phyloP scores from a whole-genome alignment of 1,140 invertebrate species.

The Eufriesea mexicana region DNA sequence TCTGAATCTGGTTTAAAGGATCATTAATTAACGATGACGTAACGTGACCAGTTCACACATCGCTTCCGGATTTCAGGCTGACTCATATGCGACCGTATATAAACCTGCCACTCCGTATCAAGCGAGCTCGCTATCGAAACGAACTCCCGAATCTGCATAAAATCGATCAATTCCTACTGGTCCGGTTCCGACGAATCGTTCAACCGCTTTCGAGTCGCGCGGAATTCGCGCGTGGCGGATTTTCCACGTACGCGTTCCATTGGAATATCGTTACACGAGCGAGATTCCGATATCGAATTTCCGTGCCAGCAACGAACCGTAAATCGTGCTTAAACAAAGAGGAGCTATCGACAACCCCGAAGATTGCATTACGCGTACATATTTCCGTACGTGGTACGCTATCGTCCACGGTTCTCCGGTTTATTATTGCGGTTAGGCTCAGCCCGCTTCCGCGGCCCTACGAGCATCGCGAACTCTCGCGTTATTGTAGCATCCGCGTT shows the following conservation, averaged over 20 bases:
- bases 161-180: neutral
- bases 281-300: neutral
- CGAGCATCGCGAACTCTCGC: slow-evolving; percentile 38
- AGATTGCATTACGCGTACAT: slow-evolving; percentile 15
- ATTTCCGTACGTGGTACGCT: slow-evolving; percentile 21
- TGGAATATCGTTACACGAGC: neutral
- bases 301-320: neutral
- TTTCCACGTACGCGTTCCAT: neutral
- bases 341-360: slow-evolving; percentile 8
- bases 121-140: neutral
- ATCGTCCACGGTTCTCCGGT: slow-evolving; percentile 36
- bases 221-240: too few relatives aligned
- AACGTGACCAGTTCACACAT: slow-evolving; percentile 33
- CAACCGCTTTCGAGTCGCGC: too few relatives aligned
- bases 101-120: slow-evolving; percentile 13
- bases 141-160: neutral
- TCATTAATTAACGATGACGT: slow-evolving; percentile 49
- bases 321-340: slow-evolving; percentile 6
- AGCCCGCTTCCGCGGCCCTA: slow-evolving; percentile 40
- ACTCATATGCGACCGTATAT: slow-evolving; percentile 33
- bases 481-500: slow-evolving; percentile 55
- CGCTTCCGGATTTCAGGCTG: slow-evolving; percentile 46
- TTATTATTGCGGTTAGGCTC: slow-evolving; percentile 51
- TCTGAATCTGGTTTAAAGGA: slow-evolving; percentile 41
- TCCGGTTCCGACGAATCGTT: neutral